Evolutionary conservation across 2,797 vertebrate species (phyloP), one percentile per base, ranked within the genome.

Genomic region (Sebastes alutus): DNA sequence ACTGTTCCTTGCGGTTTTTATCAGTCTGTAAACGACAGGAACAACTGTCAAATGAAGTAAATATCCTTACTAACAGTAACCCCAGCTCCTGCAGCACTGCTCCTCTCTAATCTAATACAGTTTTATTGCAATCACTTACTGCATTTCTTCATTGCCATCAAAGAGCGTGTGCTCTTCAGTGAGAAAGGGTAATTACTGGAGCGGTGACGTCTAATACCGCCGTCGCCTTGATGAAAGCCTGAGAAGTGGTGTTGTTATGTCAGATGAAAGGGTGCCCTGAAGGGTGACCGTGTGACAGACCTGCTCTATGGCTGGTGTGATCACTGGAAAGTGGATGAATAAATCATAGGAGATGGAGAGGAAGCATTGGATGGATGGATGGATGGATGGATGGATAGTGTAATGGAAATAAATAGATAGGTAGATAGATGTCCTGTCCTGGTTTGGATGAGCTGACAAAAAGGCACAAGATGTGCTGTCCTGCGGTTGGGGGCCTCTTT

Each of bases 311-410:
- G 73, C 84, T 72, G 72, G 42, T 87, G 66, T 86, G 91, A 93
- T 92, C 93, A 82, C 79, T 89, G 89, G 80, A 91, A 90, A 93
- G 85, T 89, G 82, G 80, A 94, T 95, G 90, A 94, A 95, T 95
- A 90, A 95, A 91, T 94, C 61, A 95, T 88, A 54, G 56, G 46
- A 38, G 56, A 72, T 29, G 46, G 16, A 64, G 75, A 91, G 65
- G 23, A 69, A 70, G 64, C 71, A 77, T 62, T 75, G 65, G 11
- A n/a, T 69, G 49, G 61, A 46, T 10, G 27, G 69, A n/a, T 69
- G 49, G 61, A 46, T 10, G 27, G 69, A 68, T 29, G 6, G 70
- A 42, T 14, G 5, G 35, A 35, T 35, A 35, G 33, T 42, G 38
- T 42, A 42, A 42, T 42, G 38, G 38, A 42, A 42, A 42, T 42